Conservation (phyloP, 2,113 vertebrate genomes). For the Ammospiza nelsoni region DNA sequence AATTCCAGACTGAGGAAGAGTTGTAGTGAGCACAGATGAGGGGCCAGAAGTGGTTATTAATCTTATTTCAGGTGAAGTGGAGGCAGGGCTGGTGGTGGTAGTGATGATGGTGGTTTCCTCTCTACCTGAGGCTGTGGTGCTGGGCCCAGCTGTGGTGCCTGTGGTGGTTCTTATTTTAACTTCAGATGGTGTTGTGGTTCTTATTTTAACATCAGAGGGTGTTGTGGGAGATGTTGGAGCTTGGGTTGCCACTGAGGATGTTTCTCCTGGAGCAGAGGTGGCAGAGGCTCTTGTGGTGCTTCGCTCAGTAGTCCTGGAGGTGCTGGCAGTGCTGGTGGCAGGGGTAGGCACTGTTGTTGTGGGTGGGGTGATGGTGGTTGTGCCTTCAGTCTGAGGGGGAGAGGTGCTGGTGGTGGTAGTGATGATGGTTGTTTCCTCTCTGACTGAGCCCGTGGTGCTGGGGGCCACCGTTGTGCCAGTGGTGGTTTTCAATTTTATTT, state of each 20-base stretch:
- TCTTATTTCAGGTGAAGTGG: background rate
- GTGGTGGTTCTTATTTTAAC: fast-evolving
- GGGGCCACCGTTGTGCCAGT: fast-evolving
- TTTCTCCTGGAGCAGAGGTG: no score
- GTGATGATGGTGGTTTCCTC: fast-evolving
- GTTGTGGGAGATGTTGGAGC: background rate
- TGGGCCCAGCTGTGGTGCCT: fast-evolving
- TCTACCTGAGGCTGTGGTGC: fast-evolving
- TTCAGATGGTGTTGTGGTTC: background rate
- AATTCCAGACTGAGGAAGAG: background rate
- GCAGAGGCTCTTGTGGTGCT: fast-evolving
- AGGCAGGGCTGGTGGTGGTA: background rate
- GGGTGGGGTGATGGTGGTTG: fast-evolving
- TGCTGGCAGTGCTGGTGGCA: background rate
- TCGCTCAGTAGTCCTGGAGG: fast-evolving
- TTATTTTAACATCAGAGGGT: background rate
- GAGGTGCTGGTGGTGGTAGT: background rate
- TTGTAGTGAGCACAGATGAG: fast-evolving
- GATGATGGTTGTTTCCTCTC: background rate
- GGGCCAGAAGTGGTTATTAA: fast-evolving
- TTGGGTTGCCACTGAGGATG: fast-evolving
- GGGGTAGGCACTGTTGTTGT: fast-evolving
- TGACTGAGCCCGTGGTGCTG: fast-evolving
- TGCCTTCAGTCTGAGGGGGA: fast-evolving
- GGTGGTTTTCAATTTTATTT: background rate